Conservation (phyloP, 2,113 vertebrate genomes). For the Gambusia holbrooki region DNA sequence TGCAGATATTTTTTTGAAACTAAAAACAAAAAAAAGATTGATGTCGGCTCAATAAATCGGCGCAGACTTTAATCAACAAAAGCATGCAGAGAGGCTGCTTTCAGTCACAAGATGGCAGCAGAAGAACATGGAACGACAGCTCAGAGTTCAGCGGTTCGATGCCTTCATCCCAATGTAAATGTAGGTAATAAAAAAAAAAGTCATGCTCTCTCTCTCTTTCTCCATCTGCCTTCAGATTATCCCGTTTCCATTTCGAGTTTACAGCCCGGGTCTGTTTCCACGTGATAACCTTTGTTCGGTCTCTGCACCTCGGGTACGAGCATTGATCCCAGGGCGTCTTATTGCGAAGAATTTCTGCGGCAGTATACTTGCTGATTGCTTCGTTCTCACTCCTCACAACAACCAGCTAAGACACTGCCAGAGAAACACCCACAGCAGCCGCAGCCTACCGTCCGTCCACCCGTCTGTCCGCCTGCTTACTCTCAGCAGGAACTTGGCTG, state of each 20-base stretch:
- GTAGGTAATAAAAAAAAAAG: constrained; percentile 17
- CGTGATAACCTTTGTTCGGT: background rate
- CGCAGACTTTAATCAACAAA: constrained; percentile 32
- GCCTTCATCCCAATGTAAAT: constrained; percentile 31
- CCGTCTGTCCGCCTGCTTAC: constrained; percentile 1
- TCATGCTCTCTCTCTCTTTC: constrained; percentile 7
- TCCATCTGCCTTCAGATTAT: constrained; percentile 15
- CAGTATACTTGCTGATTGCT: constrained; percentile 99
- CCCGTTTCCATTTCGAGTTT: constrained; percentile 28
- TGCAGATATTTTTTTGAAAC: background rate
- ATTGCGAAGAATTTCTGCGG: constrained; percentile 97
- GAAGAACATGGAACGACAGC: constrained; percentile 23
- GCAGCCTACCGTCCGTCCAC: constrained; percentile 19
- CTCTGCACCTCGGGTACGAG: background rate
- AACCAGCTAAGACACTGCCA: constrained; percentile 99
- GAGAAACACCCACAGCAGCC: constrained; percentile 98
- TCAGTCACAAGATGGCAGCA: constrained; percentile 74
- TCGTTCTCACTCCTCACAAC: constrained; percentile 94
- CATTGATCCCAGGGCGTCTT: constrained; percentile 58
- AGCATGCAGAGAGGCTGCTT: constrained; percentile 21
- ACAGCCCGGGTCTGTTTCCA: constrained; percentile 8
- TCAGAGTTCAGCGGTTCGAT: constrained; percentile 24
- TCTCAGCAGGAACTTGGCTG: constrained; percentile 9
- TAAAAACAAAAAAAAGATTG: background rate
- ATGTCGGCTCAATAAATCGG: constrained; percentile 18